A percentile compares a stretch with the other conserved stretches of the same genome.
phyloP scores from a whole-genome alignment of 2,113 vertebrate species.

The Bothrops jararaca region DNA sequence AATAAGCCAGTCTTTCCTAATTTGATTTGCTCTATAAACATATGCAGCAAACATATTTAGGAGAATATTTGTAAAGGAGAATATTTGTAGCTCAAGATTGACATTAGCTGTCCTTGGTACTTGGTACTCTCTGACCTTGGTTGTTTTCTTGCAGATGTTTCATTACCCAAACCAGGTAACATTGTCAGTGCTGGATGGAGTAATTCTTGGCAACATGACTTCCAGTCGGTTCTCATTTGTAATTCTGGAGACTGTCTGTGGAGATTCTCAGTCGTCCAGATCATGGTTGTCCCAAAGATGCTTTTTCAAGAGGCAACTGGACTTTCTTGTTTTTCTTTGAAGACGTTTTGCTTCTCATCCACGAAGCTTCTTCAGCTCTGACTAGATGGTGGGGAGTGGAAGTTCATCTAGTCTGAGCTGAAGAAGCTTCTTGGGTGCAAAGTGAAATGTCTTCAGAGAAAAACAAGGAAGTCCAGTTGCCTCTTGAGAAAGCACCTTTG shows the following conservation, averaged over 20 bases:
- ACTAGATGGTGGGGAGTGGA: too few species aligned
- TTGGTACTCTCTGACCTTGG: not conserved
- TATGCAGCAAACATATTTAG: not conserved
- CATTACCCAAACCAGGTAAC: not conserved
- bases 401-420: too few species aligned
- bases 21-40: not conserved
- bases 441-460: too few species aligned
- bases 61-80: not conserved
- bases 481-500: too few species aligned
- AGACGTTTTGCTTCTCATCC: too few species aligned
- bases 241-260: not conserved
- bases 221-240: not conserved
- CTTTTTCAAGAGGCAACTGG: too few species aligned
- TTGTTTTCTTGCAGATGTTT: not conserved
- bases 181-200: not conserved
- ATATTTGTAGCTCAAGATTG: not conserved
- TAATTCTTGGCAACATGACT: not conserved
- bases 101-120: not conserved
- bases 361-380: too few species aligned
- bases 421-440: too few species aligned
- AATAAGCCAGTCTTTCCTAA: not conserved
- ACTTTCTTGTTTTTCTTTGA: too few species aligned
- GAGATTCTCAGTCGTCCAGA: too few species aligned
- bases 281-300: too few species aligned
- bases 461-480: too few species aligned